These are phyloP conservation scores for Xestia ashworthii DNA, from an alignment of 2,888 invertebrate species.

Conservation along the genomic window DNA sequence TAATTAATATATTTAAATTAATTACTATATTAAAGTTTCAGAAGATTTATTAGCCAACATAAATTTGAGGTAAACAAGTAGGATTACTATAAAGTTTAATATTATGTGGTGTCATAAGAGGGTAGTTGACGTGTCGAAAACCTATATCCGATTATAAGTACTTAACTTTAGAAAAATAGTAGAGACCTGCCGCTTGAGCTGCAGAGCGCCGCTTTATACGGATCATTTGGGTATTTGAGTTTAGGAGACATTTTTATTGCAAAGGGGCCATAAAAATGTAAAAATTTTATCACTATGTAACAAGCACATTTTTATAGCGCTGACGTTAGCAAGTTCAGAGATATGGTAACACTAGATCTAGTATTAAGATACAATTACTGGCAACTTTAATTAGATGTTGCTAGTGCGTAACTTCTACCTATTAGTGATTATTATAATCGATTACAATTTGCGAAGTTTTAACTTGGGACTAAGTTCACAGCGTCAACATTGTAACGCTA, in stretches of 20 bases:
- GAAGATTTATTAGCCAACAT: conserved; percentile 87
- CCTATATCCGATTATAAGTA: conserved; percentile 79
- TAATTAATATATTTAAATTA: conserved; percentile 62
- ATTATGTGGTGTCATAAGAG: conserved; percentile 78
- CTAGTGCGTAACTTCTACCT: conserved; percentile 62
- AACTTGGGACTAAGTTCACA: conserved; percentile 59
- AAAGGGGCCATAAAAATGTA: conserved; percentile 83
- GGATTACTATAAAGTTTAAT: conserved; percentile 80
- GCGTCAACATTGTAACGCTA: conserved; percentile 51
- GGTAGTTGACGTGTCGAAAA: conserved; percentile 77
- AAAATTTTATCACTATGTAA: conserved; percentile 64
- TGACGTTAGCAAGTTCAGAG: conserved; percentile 62
- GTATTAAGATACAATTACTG: conserved; percentile 60
- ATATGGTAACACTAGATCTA: conserved; percentile 65
- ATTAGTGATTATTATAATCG: conserved; percentile 54
- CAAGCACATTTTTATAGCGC: conserved; percentile 69
- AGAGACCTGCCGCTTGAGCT: conserved; percentile 70
- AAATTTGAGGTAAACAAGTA: conserved; percentile 83
- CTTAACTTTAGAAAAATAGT: conserved; percentile 80
- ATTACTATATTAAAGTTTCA: conserved; percentile 84
- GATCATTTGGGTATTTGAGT: conserved; percentile 76
- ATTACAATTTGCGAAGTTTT: conserved; percentile 57
- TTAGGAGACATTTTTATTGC: conserved; percentile 78
- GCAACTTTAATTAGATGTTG: conserved; percentile 65
- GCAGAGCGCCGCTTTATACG: conserved; percentile 78